Percentiles rank a stretch among this genome's conserved stretches.
Evolutionary conservation across 2,888 invertebrate genomes (phyloP).

Genomic region (Apotomis betuletana): DNA sequence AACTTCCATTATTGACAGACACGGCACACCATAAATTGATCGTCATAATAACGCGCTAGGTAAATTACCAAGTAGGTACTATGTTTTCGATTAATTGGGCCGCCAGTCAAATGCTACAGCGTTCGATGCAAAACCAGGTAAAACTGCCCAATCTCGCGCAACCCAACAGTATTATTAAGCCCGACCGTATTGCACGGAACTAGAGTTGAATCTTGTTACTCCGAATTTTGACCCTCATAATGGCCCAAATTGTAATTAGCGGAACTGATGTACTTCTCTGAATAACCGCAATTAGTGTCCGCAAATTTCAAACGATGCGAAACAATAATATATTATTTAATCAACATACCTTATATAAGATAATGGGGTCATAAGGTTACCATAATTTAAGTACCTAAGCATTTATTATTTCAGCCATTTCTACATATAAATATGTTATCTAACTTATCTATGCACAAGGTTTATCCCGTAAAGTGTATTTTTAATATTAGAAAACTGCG

Average conservation of each 20-base stretch:
- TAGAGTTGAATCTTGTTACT: not conserved
- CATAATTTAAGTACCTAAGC: not conserved
- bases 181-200: not conserved
- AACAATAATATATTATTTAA: slow-evolving; percentile 24
- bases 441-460: too few relatives aligned
- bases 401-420: too few relatives aligned
- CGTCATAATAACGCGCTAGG: slow-evolving; percentile 37
- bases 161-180: not conserved
- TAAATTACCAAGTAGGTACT: slow-evolving; percentile 41
- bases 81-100: slow-evolving; percentile 50
- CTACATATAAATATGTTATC: too few relatives aligned
- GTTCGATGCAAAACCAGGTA: slow-evolving; percentile 50
- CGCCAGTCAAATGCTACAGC: slow-evolving; percentile 49
- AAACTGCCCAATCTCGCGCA: not conserved
- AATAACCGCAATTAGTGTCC: slow-evolving; percentile 56
- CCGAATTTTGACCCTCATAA: slow-evolving; percentile 21
- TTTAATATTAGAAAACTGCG: too few relatives aligned
- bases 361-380: not conserved
- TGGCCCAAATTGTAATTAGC: slow-evolving; percentile 63
- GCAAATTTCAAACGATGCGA: slow-evolving; percentile 56
- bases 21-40: slow-evolving; percentile 24
- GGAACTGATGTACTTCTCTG: slow-evolving; percentile 58
- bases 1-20: slow-evolving; percentile 30
- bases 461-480: too few relatives aligned
- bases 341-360: not conserved